Evolutionary conservation across 2,113 vertebrate species (phyloP).

Genomic region (Colossoma macropomum): DNA sequence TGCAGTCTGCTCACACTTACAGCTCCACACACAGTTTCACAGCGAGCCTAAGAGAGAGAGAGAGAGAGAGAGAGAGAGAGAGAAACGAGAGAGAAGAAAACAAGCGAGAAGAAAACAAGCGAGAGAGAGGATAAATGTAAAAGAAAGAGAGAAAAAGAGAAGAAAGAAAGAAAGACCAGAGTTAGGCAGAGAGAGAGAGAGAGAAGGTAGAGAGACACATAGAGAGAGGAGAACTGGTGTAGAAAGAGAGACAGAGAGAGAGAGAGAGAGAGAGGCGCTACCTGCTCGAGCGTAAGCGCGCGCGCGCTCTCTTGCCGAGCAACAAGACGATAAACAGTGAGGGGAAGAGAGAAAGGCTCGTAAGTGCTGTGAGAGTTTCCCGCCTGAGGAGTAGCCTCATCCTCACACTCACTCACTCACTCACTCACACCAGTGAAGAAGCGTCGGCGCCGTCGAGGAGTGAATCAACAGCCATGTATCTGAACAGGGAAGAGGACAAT

Average conservation of each 20-base stretch:
- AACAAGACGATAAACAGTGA: conserved; percentile 77
- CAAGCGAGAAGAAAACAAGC: not conserved
- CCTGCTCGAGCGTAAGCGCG: conserved; percentile 67
- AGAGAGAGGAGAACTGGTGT: conserved; percentile 41
- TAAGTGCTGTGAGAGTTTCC: conserved; percentile 66
- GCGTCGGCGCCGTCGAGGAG: conserved; percentile 52
- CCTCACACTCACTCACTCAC: conserved; percentile 13
- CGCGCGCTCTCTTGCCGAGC: conserved; percentile 67
- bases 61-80: not conserved
- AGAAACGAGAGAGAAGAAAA: not conserved
- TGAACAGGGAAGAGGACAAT: conserved; percentile 79
- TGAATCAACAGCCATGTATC: conserved; percentile 80
- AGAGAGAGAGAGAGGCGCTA: conserved; percentile 59
- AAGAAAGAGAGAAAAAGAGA: not conserved
- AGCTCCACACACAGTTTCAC: no score
- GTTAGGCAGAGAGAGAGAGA: conserved; percentile 49
- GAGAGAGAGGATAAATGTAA: not conserved
- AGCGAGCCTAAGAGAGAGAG: not conserved
- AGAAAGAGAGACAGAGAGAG: conserved; percentile 37
- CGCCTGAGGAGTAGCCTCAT: conserved; percentile 67
- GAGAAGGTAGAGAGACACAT: conserved; percentile 3
- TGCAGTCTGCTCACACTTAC: no score
- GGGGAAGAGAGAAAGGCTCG: conserved; percentile 52
- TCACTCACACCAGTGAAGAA: conserved; percentile 12
- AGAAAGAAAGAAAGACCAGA: conserved; percentile 12